Base-by-base conservation (phyloP, 2,113 vertebrate genomes). In the Sinocyclocheilus anshuiensis region DNA sequence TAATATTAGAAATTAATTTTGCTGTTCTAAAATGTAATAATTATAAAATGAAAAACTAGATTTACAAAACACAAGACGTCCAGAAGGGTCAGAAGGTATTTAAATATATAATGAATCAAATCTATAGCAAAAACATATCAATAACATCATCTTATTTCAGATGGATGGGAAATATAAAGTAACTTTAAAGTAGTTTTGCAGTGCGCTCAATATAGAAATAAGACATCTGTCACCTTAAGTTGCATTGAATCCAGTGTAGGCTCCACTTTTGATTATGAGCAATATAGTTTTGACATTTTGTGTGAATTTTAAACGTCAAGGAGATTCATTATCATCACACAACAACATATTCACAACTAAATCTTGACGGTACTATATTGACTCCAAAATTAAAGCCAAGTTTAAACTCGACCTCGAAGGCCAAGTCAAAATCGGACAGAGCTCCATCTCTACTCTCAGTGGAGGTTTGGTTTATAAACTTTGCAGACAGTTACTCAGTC, bases 401-500 rank as follows among this genome's bases (percentile, higher is more conserved):
- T 59, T 65, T 20, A 86, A 72, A 84, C 33, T 22, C 75, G 61
- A 50, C 71, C 87, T 53, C 26, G 39, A 82, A 24, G 50, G 22
- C 65, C 61, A 48, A 84, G 29, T 53, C 36, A 48, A 83, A 91
- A 86, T 86, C 84, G 67, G 74, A 67, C 83, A 67, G 84, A 89
- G 50, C 86, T 83, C 83, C 26, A 61, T 33, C 61, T 76, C 42
- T 48, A 88, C 86, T 86, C 88, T 89, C 65, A 78, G 88, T 86
- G 86, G 85, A 72, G 86, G 85, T 83, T 89, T 90, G 89, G 85
- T 61, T 89, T 80, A 84, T 91, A 96, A 95, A 94, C 95, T 94
- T 96, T 96, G 95, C 91, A 95, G 92, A 94, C 94, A 89, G 93
- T 95, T 96, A 95, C 93, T 96, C 95, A 95, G 91, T 89, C 86